phyloP scores from a whole-genome alignment of 2,888 invertebrate genomes.

The Stomorhina lunata region DNA sequence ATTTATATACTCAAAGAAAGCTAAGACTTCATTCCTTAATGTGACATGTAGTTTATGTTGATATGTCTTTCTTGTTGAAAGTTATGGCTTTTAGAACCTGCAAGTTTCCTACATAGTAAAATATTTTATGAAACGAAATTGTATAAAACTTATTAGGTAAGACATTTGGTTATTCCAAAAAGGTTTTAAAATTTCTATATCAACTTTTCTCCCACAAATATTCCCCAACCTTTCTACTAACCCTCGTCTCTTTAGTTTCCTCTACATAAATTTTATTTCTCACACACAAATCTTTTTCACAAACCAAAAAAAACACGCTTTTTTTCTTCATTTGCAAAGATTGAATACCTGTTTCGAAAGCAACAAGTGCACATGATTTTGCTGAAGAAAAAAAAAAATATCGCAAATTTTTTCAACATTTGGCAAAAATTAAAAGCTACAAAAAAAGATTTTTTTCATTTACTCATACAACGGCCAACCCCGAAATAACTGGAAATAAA shows the following conservation, averaged over 20 bases:
- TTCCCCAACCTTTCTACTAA: too few species aligned
- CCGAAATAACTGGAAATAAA: constrained; percentile 22
- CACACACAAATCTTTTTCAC: constrained; percentile 31
- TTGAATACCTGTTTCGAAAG: constrained; percentile 56
- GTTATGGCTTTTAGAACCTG: too few species aligned
- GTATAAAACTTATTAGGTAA: too few species aligned
- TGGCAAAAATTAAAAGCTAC: neutral
- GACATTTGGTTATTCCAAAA: too few species aligned
- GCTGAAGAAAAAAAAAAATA: neutral
- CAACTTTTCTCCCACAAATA: too few species aligned
- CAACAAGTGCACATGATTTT: constrained; percentile 56
- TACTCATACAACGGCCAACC: constrained; percentile 38
- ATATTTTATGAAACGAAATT: too few species aligned
- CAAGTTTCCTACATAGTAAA: too few species aligned
- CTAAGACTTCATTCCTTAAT: too few species aligned
- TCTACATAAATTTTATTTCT: constrained; percentile 17
- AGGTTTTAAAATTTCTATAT: too few species aligned
- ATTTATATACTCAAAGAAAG: too few species aligned
- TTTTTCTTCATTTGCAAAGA: constrained; percentile 16
- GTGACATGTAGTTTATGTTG: too few species aligned
- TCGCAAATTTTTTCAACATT: constrained; percentile 6
- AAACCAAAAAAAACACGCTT: constrained; percentile 15
- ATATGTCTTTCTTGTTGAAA: too few species aligned
- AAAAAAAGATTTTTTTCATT: constrained; percentile 2
- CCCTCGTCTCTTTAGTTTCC: neutral